A percentile compares a stretch with the other conserved stretches of the same genome.
phyloP scores from a whole-genome alignment of 1,140 invertebrate genomes.

The Calephelis nemesis region DNA sequence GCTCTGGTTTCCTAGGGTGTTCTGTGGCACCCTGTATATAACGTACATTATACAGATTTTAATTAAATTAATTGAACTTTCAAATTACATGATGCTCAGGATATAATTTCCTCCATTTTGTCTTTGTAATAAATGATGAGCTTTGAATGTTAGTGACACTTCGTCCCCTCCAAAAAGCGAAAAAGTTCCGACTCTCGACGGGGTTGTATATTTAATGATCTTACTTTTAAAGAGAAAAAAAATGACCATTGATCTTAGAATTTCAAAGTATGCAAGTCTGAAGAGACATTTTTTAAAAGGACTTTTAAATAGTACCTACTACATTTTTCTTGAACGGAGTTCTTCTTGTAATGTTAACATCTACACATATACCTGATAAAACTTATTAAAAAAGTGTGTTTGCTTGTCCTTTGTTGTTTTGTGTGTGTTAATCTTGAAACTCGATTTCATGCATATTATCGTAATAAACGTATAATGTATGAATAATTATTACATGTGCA shows the following conservation, averaged over 20 bases:
- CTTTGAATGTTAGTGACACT: conserved; percentile 29
- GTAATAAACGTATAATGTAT: too few relatives aligned
- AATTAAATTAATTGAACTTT: background rate
- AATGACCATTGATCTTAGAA: conserved; percentile 28
- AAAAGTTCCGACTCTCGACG: conserved; percentile 36
- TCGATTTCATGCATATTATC: too few relatives aligned
- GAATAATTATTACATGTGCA: too few relatives aligned
- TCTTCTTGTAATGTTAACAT: background rate
- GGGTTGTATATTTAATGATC: conserved; percentile 54
- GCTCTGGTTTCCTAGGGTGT: too few relatives aligned
- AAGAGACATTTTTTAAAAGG: conserved; percentile 13
- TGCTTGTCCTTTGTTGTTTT: too few relatives aligned
- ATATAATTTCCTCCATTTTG: conserved; percentile 23
- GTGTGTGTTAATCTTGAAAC: too few relatives aligned
- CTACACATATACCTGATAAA: too few relatives aligned
- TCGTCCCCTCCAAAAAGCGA: conserved; percentile 36
- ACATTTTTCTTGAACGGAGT: conserved; percentile 3
- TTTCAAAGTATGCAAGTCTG: conserved; percentile 24
- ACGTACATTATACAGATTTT: background rate
- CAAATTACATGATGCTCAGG: background rate
- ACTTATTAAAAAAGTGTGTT: too few relatives aligned
- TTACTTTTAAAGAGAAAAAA: conserved; percentile 37
- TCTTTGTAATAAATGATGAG: conserved; percentile 33
- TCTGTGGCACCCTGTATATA: too few relatives aligned
- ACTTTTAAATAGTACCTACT: conserved; percentile 35